Percentiles rank a stretch among this genome's conserved stretches.
These are phyloP conservation scores for Hesperophylax magnus DNA, from an alignment of 1,140 invertebrate species.

Conservation along the genomic window DNA sequence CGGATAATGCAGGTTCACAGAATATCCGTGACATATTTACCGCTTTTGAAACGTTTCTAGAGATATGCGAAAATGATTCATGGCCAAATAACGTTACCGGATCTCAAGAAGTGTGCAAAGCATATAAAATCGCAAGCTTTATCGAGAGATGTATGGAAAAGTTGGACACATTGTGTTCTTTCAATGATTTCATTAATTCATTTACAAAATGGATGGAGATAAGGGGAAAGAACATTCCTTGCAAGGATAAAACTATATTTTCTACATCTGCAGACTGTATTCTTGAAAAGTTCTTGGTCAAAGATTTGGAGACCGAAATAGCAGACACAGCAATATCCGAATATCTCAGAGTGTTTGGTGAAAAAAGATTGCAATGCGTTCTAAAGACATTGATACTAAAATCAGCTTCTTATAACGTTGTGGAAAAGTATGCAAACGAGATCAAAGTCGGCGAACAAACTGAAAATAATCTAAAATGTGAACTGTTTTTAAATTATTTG, in stretches of 20 bases:
- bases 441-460: slow-evolving; percentile 49
- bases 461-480: slow-evolving; percentile 61
- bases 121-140: slow-evolving; percentile 67
- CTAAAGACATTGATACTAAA: slow-evolving; percentile 66
- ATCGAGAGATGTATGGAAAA: slow-evolving; percentile 67
- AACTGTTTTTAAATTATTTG: slow-evolving; percentile 62
- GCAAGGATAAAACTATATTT: slow-evolving; percentile 58
- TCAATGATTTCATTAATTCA: slow-evolving; percentile 29
- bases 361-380: slow-evolving; percentile 63
- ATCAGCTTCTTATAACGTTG: slow-evolving; percentile 63
- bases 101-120: slow-evolving; percentile 65
- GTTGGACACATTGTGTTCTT: slow-evolving; percentile 58
- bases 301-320: slow-evolving; percentile 55
- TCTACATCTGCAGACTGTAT: slow-evolving; percentile 61
- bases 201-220: slow-evolving; percentile 24
- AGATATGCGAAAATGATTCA: slow-evolving; percentile 63
- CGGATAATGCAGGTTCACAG: slow-evolving; percentile 29
- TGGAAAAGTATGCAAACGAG: slow-evolving; percentile 48
- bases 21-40: slow-evolving; percentile 61
- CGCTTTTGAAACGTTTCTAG: slow-evolving; percentile 67
- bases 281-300: slow-evolving; percentile 61
- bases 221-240: slow-evolving; percentile 33
- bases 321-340: slow-evolving; percentile 59
- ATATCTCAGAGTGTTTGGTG: slow-evolving; percentile 60
- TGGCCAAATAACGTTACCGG: slow-evolving; percentile 65